These are phyloP conservation scores for Rhodinocichla rosea DNA, from an alignment of 2,113 vertebrate species.

Conservation along the genomic window DNA sequence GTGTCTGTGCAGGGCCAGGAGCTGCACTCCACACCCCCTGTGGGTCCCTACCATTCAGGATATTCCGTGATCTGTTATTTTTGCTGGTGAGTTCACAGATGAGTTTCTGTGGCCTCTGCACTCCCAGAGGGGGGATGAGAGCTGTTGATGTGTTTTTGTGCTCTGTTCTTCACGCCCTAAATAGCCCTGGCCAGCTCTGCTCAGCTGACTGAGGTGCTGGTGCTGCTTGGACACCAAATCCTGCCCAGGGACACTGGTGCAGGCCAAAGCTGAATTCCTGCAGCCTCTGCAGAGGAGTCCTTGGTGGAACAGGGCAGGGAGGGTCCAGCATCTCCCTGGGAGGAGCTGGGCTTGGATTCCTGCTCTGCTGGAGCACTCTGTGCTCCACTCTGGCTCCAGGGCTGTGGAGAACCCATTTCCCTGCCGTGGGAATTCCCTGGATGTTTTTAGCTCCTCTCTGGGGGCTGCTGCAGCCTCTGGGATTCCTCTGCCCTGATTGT, in stretches of 20 bases:
- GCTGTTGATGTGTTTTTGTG: background rate
- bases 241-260: background rate
- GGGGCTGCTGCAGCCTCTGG: background rate
- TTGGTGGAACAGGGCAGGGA: background rate
- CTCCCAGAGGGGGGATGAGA: background rate
- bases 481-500: background rate
- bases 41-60: background rate
- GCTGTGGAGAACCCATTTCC: background rate
- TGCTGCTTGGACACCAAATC: background rate
- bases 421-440: background rate
- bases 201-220: background rate
- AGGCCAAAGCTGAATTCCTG: background rate
- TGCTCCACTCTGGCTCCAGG: background rate
- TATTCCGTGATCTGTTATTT: rapidly evolving
- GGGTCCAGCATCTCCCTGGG: no score
- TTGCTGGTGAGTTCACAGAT: background rate
- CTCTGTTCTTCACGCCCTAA: background rate
- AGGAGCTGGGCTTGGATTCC: background rate
- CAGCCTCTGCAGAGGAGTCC: background rate
- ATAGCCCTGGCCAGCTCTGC: background rate
- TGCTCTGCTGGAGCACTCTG: background rate
- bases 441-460: background rate
- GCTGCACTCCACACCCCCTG: background rate
- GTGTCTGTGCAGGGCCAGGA: background rate
- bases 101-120: background rate